Evolutionary conservation across 1,140 invertebrate species (phyloP), one percentile per base, ranked within the genome.

Genomic region (Atopsyche davidsoni): DNA sequence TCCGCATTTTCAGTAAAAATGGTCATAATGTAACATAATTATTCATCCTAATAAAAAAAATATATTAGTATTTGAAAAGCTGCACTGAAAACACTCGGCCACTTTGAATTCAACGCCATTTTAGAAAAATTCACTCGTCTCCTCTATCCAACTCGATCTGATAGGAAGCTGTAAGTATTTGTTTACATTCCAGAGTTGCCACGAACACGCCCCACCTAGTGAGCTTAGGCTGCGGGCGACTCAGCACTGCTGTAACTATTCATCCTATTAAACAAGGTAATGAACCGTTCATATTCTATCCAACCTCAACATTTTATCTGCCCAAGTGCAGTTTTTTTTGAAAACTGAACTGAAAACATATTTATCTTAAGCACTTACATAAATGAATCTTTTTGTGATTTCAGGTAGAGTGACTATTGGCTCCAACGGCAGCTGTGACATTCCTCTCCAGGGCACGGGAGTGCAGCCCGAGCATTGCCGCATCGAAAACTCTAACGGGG

Each of bases 191-290:
- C 53, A 86, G 87, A 64, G 85, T 93, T 57, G 86, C 89, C 62
- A 85, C 87, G 52, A 88, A 91, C 66, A 79, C 83, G 44, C 90
- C 91, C 32, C 90, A 94, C 75, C 77, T 93, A 65, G 89, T 94
- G 60, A 92, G 88, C 64, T 79, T 91, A 62, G 89, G 89, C 47
- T 86, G 88, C 58, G 89, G 89, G 38, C 75, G 89, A 47, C 77
- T 92, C 17, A 92, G 89, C 64, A 92, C 89, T 14, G 86, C 87
- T n/a, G 86, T 93, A 57, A 93, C 89, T 6, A 75, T 92, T 56
- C 87, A 89, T 72, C 88, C 89, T 54, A 78, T 94, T 51, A 71
- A 72, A 60, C 72, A 74, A 67, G 70, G 70, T 74, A 46, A 38
- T 7, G 6, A 7, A 10, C 10, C 35, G 18, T 19, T 36, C 14